A percentile compares a stretch with the other conserved stretches of the same genome.
phyloP scores from a whole-genome alignment of 2,113 vertebrate species.

The Osmerus eperlanus region DNA sequence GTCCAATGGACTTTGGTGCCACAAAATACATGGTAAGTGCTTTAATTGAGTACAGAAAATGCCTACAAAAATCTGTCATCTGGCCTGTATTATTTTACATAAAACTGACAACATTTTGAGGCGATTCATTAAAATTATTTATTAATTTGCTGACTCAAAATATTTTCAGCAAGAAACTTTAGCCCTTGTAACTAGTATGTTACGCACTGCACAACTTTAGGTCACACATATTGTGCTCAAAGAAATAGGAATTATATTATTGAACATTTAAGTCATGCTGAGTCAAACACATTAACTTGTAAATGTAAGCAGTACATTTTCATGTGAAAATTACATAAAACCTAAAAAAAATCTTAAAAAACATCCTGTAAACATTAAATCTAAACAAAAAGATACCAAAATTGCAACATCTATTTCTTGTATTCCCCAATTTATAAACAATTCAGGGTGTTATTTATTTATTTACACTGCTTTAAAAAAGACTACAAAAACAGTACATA shows the following conservation, averaged over 20 bases:
- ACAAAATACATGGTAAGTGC: too few species aligned
- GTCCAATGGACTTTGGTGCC: too few species aligned
- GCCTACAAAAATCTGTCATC: too few species aligned
- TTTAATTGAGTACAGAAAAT: too few species aligned
- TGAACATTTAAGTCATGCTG: slow-evolving; percentile 67
- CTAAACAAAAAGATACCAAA: slow-evolving; percentile 73
- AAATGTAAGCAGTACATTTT: slow-evolving; percentile 66
- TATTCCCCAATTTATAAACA: slow-evolving; percentile 40
- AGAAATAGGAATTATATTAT: slow-evolving; percentile 55
- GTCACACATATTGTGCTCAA: slow-evolving; percentile 66
- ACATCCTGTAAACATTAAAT: slow-evolving; percentile 67
- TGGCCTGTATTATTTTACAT: too few species aligned
- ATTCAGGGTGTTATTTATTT: slow-evolving; percentile 49
- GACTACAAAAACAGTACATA: slow-evolving; percentile 75
- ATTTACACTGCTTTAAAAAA: slow-evolving; percentile 62
- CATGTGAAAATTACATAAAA: slow-evolving; percentile 62
- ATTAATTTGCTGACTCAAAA: slow-evolving; percentile 40
- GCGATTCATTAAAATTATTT: slow-evolving; percentile 49
- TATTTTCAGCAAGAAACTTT: slow-evolving; percentile 57
- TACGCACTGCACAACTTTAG: slow-evolving; percentile 60
- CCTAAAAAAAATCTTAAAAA: slow-evolving; percentile 77
- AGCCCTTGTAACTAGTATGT: slow-evolving; percentile 72
- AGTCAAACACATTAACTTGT: slow-evolving; percentile 67
- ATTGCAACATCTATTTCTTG: slow-evolving; percentile 61
- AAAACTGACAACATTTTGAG: slow-evolving; percentile 44